Base-by-base conservation (phyloP, 2,113 vertebrate species). In the Vulpes lagopus region DNA sequence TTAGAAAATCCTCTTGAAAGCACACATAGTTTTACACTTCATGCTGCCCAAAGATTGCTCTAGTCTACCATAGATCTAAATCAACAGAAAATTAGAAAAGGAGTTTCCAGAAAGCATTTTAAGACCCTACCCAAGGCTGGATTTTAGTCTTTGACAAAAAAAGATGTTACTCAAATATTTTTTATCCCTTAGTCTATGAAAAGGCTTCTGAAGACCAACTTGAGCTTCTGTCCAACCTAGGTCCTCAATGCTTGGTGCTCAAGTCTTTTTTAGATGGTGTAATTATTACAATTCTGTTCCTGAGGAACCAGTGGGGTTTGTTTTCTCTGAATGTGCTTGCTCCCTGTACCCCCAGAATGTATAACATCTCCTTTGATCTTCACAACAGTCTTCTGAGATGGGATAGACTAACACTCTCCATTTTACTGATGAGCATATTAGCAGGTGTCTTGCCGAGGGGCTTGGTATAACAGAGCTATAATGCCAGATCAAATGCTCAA, bases 161-260 rank as follows among this genome's bases (percentile, higher is more conserved):
- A 95, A 51, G 3, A n/a, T 1, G 25, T 80, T 76, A 76, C 14
- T 8, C 82, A 86, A 76, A 64, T 78, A 55, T 73, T 91, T 95
- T 95, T 93, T 49, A 95, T 62, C 76, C 17, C 9, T 59, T 59
- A 86, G 12, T 89, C 89, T 83, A 12, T 74, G 81, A 73, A 80
- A 93, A 87, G n/a, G 30, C 57, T 86, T 95, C 69, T 51, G 57
- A 86, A 92, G 69, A 80, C 14, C 64, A 69, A 5, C 59, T 69
- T 87, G 51, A 35, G 4, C 43, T 81, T 91, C 82, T 53, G 27
- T 78, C 23, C 71, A 87, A 59, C 6, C 30, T n/a, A 32, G 82
- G 65, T 67, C 49, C 23, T 81, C 60, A 11, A 3, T 32, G 30
- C 22, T 38, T 76, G 69, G 11, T 22, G 17, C 25, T 62, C 5